A percentile compares a stretch with the other conserved stretches of the same genome.
phyloP scores from a whole-genome alignment of 2,888 invertebrate genomes.

The Eristalis arbustorum region DNA sequence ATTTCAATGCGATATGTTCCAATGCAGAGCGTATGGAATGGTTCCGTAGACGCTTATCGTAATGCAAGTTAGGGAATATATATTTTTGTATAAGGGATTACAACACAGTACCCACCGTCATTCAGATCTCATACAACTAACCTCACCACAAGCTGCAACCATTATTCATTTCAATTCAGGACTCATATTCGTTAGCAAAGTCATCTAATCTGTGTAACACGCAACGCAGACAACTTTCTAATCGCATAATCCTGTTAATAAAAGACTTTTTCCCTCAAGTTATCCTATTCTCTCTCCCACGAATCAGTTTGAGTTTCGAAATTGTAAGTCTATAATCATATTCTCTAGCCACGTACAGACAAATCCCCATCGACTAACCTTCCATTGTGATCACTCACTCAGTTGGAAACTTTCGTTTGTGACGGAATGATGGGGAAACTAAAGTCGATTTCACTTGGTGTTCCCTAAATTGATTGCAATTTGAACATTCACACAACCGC shows the following conservation, averaged over 20 bases:
- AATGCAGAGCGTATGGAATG: too few relatives aligned
- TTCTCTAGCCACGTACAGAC: conserved; percentile 25
- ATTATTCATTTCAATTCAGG: conserved; percentile 34
- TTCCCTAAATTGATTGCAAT: conserved; percentile 60
- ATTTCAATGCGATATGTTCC: background rate
- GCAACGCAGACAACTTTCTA: conserved; percentile 61
- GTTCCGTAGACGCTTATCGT: too few relatives aligned
- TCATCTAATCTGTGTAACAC: conserved; percentile 48
- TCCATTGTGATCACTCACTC: conserved; percentile 54
- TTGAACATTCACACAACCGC: conserved; percentile 33
- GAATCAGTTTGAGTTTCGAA: background rate
- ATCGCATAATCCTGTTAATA: conserved; percentile 54
- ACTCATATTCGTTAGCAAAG: conserved; percentile 7
- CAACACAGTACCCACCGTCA: conserved; percentile 16
- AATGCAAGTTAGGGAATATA: background rate
- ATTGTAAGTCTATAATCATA: conserved; percentile 42
- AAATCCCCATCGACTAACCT: background rate
- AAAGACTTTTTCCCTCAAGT: conserved; percentile 28
- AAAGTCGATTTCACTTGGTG: conserved; percentile 31
- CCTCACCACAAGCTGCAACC: background rate
- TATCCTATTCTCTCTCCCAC: background rate
- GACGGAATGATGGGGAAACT: conserved; percentile 12
- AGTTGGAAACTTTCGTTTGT: conserved; percentile 52
- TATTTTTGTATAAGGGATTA: conserved; percentile 3
- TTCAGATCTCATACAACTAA: background rate